These are phyloP conservation scores for Leptopilina syphax DNA, from an alignment of 2,888 invertebrate species.

Conservation along the genomic window DNA sequence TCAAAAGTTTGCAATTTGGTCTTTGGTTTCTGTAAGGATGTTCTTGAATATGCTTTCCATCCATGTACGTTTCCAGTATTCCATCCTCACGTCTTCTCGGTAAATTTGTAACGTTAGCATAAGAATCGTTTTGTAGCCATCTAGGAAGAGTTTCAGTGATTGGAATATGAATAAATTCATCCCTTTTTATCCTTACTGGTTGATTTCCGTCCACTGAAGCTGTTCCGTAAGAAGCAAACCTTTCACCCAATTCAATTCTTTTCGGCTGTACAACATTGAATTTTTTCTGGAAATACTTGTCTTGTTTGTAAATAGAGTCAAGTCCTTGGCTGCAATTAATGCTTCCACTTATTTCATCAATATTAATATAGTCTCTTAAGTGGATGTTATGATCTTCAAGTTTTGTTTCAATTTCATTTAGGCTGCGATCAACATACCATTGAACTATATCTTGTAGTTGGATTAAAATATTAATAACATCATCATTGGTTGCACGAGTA, in stretches of 20 bases:
- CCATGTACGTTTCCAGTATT: background rate
- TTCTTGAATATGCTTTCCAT: background rate
- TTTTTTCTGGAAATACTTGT: background rate
- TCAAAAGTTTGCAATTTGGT: background rate
- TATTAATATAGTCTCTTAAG: background rate
- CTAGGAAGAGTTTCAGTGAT: background rate
- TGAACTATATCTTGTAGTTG: background rate
- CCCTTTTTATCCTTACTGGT: background rate
- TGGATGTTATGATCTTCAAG: background rate
- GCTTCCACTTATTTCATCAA: background rate
- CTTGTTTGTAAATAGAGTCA: background rate
- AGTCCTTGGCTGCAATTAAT: background rate
- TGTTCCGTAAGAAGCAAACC: background rate
- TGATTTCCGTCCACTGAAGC: slow-evolving; percentile 1
- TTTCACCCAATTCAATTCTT: background rate
- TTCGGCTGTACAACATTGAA: background rate
- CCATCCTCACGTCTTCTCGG: background rate
- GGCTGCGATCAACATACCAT: background rate
- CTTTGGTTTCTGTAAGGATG: background rate
- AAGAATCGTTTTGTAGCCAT: background rate
- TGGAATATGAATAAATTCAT: background rate
- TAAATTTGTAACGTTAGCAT: background rate
- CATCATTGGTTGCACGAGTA: background rate
- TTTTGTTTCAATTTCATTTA: background rate
- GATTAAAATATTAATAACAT: background rate